Conservation (phyloP, 2,797 vertebrate species). For the Ficedula albicollis region DNA sequence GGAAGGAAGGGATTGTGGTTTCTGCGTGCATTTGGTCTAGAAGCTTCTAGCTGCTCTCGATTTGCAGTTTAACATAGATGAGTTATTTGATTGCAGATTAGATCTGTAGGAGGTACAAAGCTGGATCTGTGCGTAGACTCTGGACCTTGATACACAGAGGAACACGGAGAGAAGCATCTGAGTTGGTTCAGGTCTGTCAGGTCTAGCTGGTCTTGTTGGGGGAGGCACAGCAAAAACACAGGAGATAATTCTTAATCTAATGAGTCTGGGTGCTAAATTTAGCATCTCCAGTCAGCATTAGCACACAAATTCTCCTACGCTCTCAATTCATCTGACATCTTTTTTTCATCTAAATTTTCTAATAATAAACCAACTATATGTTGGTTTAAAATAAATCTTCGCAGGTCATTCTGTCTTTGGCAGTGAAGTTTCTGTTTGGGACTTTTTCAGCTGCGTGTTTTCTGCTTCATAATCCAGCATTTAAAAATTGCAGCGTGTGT, state of each 20-base stretch:
- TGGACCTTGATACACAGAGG: background rate
- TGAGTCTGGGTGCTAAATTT: background rate
- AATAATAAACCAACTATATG: background rate
- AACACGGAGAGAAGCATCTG: background rate
- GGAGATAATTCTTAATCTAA: background rate
- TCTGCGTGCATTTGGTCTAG: background rate
- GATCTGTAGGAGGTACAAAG: background rate
- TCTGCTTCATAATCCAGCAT: background rate
- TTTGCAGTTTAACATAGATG: background rate
- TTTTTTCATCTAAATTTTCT: background rate
- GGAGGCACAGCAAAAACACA: background rate
- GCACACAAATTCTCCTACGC: background rate
- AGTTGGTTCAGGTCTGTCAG: background rate
- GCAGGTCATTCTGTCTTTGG: background rate
- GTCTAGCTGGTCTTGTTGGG: background rate
- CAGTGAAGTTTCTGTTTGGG: background rate
- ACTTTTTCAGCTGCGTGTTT: background rate
- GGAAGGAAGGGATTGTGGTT: background rate
- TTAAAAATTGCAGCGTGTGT: background rate
- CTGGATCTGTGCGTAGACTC: background rate
- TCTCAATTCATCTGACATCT: background rate
- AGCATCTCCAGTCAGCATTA: background rate
- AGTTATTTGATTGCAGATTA: background rate
- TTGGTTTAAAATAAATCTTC: background rate
- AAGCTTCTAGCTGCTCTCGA: background rate